Conservation (phyloP, 2,888 invertebrate genomes). For the Pheosia tremula region DNA sequence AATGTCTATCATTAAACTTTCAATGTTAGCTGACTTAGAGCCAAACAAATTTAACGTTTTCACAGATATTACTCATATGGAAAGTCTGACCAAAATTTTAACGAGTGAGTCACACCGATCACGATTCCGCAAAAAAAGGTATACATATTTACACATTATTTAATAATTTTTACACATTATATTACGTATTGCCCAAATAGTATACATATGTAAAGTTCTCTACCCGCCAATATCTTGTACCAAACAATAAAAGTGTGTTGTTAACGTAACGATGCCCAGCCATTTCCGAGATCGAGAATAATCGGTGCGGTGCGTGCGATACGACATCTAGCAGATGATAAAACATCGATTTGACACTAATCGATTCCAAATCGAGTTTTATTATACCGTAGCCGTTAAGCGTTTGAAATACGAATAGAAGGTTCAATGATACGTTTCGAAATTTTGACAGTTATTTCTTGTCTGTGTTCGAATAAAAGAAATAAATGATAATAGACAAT, state of each 20-base stretch:
- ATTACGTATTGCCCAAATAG: too few species aligned
- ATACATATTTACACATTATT: too few species aligned
- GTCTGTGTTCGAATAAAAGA: not conserved
- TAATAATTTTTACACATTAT: too few species aligned
- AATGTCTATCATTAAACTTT: too few species aligned
- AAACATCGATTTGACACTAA: conserved; percentile 37
- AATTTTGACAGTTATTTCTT: not conserved
- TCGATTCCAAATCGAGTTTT: conserved; percentile 18
- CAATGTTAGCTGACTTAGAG: too few species aligned
- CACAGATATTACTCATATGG: too few species aligned
- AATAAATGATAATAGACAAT: not conserved
- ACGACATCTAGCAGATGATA: conserved; percentile 63
- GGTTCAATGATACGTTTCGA: not conserved
- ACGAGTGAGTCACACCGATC: too few species aligned
- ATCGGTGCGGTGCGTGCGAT: conserved; percentile 70
- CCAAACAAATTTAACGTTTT: too few species aligned
- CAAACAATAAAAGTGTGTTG: conserved; percentile 61
- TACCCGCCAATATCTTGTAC: conserved; percentile 35
- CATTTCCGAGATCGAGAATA: conserved; percentile 70
- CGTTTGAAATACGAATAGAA: not conserved
- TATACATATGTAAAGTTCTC: not conserved
- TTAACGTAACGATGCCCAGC: conserved; percentile 69
- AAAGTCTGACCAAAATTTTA: too few species aligned
- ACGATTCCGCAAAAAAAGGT: too few species aligned
- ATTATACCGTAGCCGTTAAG: conserved; percentile 3